phyloP scores from a whole-genome alignment of 1,140 invertebrate species.

The Microplitis demolitor region DNA sequence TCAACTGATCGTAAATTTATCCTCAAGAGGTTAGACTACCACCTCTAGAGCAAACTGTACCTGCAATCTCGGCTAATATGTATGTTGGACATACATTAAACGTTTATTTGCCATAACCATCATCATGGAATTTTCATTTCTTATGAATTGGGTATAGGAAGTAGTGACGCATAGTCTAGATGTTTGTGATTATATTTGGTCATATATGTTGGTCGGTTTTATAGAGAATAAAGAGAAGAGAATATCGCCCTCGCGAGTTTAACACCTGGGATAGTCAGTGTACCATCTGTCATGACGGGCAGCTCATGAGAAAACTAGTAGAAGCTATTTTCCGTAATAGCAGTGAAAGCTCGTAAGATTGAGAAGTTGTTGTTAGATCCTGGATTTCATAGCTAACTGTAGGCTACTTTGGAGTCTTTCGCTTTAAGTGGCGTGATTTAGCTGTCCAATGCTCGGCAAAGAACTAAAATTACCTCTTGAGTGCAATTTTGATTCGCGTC shows the following conservation, averaged over 20 bases:
- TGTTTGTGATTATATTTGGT: conserved; percentile 5
- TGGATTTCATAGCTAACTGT: too few relatives aligned
- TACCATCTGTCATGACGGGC: conserved; percentile 4
- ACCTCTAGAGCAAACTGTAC: too few relatives aligned
- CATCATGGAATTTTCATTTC: neutral
- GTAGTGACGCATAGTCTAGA: neutral
- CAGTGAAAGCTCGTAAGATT: conserved; percentile 9
- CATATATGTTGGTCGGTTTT: neutral
- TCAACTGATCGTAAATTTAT: conserved; percentile 18
- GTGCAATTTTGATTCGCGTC: neutral
- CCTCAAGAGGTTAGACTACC: neutral
- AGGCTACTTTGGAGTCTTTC: conserved; percentile 20
- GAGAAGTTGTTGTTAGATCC: neutral
- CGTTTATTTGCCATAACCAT: too few relatives aligned
- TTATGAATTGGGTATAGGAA: neutral
- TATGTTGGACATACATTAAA: too few relatives aligned
- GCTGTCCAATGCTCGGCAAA: conserved; percentile 50
- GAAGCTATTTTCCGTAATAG: conserved; percentile 23
- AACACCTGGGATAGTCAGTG: neutral
- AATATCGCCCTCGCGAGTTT: neutral
- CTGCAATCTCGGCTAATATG: too few relatives aligned
- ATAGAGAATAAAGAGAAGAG: too few relatives aligned
- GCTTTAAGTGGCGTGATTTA: conserved; percentile 56
- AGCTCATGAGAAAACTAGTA: conserved; percentile 5
- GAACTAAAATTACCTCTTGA: conserved; percentile 46